These are phyloP conservation scores for Spinus pinus DNA, from an alignment of 2,797 vertebrate genomes.

Conservation along the genomic window DNA sequence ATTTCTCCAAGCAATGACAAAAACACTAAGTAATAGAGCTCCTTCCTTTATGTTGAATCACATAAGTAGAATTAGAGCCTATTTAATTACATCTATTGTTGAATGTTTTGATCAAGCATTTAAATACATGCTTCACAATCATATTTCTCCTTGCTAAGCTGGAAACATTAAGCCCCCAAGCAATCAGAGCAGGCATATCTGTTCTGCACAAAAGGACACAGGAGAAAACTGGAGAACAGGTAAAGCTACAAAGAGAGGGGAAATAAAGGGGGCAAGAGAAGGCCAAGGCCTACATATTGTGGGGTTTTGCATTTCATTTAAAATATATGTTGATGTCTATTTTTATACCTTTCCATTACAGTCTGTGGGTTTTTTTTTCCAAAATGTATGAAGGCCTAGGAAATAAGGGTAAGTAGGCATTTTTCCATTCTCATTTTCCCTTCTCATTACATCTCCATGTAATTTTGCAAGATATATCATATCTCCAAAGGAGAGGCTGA, in stretches of 20 bases:
- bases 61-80: conserved; percentile 21
- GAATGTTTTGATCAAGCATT: neutral
- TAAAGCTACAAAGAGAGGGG: neutral
- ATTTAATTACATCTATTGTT: conserved; percentile 23
- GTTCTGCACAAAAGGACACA: neutral
- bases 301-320: neutral
- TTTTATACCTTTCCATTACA: neutral
- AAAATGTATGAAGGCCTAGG: neutral
- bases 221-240: neutral
- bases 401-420: neutral
- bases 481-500: neutral
- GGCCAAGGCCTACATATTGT: rapidly evolving
- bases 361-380: neutral
- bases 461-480: rapidly evolving
- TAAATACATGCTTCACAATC: neutral
- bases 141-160: neutral
- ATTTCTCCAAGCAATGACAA: conserved; percentile 43
- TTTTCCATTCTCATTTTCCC: neutral
- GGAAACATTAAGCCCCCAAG: neutral
- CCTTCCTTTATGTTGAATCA: neutral
- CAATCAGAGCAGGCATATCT: neutral
- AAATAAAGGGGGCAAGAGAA: neutral
- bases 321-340: neutral
- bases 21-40: conserved; percentile 33
- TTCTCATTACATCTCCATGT: neutral